phyloP scores from a whole-genome alignment of 2,797 vertebrate genomes.

The Taeniopygia guttata region DNA sequence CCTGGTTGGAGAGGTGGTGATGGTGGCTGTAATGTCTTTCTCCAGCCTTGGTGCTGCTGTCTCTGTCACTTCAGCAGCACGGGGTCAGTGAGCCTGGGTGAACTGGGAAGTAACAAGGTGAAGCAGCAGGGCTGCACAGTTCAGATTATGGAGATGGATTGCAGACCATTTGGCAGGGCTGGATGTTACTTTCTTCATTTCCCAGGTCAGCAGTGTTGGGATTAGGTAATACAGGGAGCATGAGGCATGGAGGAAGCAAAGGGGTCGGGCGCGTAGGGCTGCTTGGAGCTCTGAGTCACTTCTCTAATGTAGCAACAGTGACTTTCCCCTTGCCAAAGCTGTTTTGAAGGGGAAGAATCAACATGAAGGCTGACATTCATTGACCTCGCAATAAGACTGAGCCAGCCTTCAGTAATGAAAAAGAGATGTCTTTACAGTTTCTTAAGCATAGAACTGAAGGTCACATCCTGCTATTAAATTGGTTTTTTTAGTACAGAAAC shows the following conservation, averaged over 20 bases:
- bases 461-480: not conserved
- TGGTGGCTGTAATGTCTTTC: not conserved
- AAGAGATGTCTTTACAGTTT: not conserved
- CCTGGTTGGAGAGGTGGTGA: not conserved
- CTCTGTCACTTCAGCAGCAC: not conserved
- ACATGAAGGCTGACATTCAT: not conserved
- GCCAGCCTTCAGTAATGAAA: not conserved
- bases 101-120: not conserved
- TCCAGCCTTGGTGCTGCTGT: not conserved
- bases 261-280: not conserved
- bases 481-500: not conserved
- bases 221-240: not conserved
- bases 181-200: not conserved
- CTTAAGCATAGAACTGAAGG: not conserved
- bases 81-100: not conserved
- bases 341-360: not conserved
- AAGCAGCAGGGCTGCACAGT: not conserved
- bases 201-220: not conserved
- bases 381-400: not conserved
- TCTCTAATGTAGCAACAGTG: not conserved
- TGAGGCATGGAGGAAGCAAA: not conserved
- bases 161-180: not conserved
- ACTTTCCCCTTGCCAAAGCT: not conserved
- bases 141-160: not conserved
- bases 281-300: conserved; percentile 15